Evolutionary conservation across 2,113 vertebrate species (phyloP).

Genomic region (Myanophis thanlyinensis): DNA sequence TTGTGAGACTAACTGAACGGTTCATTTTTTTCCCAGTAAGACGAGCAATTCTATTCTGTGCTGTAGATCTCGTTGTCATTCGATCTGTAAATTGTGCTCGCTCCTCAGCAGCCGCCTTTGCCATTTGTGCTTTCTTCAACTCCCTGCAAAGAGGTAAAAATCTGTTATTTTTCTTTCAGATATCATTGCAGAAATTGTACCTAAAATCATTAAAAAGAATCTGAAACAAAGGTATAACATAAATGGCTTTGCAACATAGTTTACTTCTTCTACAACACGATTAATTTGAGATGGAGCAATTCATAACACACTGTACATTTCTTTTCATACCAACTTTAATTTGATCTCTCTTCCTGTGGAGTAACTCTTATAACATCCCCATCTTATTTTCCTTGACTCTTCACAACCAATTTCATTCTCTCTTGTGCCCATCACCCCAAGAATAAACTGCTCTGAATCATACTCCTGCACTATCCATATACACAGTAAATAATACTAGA

Average conservation of each 20-base stretch:
- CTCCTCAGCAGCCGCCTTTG: slow-evolving; percentile 91
- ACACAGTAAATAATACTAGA: background rate
- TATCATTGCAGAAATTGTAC: background rate
- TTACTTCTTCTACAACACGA: background rate
- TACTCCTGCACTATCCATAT: background rate
- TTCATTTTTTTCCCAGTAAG: slow-evolving; percentile 98
- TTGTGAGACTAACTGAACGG: slow-evolving; percentile 93
- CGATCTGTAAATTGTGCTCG: slow-evolving; percentile 86
- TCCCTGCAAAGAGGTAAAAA: slow-evolving; percentile 73
- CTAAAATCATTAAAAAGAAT: background rate
- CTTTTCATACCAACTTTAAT: background rate
- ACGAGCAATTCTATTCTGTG: slow-evolving; percentile 84
- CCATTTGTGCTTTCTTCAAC: slow-evolving; percentile 96
- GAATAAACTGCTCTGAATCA: background rate
- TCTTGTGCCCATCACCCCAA: background rate
- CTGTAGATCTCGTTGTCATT: slow-evolving; percentile 87
- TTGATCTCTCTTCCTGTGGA: background rate
- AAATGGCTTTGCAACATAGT: background rate
- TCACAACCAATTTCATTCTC: background rate
- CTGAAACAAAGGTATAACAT: background rate
- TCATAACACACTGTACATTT: background rate
- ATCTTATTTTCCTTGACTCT: background rate
- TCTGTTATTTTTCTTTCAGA: background rate
- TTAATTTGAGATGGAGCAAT: background rate
- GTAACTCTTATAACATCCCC: background rate